A percentile compares a stretch with the other conserved stretches of the same genome.
Conservation (phyloP, 2,888 invertebrate species). For the Dryomyza anilis region DNA sequence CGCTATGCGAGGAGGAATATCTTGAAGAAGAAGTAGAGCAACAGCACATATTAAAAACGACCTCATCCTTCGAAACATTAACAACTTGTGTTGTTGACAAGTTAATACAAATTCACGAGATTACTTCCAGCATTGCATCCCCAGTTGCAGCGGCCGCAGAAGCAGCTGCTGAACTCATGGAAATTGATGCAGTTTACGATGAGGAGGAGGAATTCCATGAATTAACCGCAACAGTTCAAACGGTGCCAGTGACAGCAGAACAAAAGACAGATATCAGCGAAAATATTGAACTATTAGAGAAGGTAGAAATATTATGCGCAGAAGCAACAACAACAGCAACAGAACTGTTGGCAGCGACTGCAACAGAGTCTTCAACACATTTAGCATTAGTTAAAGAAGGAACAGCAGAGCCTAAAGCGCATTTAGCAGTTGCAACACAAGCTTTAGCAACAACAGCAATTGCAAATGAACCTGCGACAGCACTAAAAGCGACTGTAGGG, state of each 20-base stretch:
- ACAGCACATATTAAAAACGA: neutral
- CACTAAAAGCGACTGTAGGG: too few relatives aligned
- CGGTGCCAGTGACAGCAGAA: neutral
- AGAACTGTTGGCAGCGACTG: too few relatives aligned
- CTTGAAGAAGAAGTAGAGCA: slow-evolving; percentile 22
- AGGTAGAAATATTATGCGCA: slow-evolving; percentile 36
- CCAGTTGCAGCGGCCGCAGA: slow-evolving; percentile 4
- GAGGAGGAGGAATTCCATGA: neutral
- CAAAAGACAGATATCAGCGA: too few relatives aligned
- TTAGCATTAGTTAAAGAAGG: too few relatives aligned
- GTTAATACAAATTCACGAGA: slow-evolving; percentile 71
- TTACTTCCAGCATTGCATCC: slow-evolving; percentile 66
- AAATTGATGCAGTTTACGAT: slow-evolving; percentile 16
- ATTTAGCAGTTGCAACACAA: too few relatives aligned
- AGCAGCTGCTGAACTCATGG: slow-evolving; percentile 29
- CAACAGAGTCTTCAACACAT: too few relatives aligned
- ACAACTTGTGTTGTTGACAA: slow-evolving; percentile 57
- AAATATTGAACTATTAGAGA: slow-evolving; percentile 31
- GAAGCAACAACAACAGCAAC: slow-evolving; percentile 17
- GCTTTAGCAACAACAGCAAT: too few relatives aligned
- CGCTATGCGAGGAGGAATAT: slow-evolving; percentile 26
- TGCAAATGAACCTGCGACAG: too few relatives aligned
- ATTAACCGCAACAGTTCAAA: neutral
- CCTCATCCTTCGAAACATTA: neutral
- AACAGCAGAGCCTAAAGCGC: too few relatives aligned